Evolutionary conservation across 2,113 vertebrate genomes (phyloP).

Genomic region (Picathartes gymnocephalus): DNA sequence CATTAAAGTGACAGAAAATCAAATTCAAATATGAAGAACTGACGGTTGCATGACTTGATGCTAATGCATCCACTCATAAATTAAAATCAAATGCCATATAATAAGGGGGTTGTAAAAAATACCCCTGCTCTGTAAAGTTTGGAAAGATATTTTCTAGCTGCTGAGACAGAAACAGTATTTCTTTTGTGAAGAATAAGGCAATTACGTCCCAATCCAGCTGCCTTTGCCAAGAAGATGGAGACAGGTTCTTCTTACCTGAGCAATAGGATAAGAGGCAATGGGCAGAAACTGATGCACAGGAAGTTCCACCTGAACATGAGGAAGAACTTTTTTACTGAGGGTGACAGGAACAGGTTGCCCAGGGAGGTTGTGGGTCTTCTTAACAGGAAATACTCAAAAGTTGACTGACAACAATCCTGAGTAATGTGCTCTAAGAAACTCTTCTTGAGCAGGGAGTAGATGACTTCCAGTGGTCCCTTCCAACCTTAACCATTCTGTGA

Average conservation of each 20-base stretch:
- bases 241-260: neutral
- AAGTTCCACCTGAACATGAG: neutral
- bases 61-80: slow-evolving; percentile 40
- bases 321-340: neutral
- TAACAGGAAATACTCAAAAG: neutral
- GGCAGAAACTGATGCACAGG: neutral
- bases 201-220: neutral
- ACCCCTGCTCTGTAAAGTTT: neutral
- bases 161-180: neutral
- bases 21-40: slow-evolving; percentile 41
- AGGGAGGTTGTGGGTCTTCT: neutral
- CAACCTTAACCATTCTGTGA: neutral
- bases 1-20: slow-evolving; percentile 27
- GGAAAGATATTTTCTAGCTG: neutral
- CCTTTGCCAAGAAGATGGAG: neutral
- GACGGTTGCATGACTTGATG: neutral
- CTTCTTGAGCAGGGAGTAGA: neutral
- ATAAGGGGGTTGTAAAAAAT: slow-evolving; percentile 33
- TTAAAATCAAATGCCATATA: slow-evolving; percentile 53
- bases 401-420: neutral
- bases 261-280: neutral
- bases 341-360: neutral
- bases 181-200: neutral
- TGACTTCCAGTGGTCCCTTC: neutral
- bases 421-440: no score